A percentile compares a stretch with the other conserved stretches of the same genome.
Evolutionary conservation across 2,888 invertebrate genomes (phyloP).

Genomic region (Parnassius mnemosyne): DNA sequence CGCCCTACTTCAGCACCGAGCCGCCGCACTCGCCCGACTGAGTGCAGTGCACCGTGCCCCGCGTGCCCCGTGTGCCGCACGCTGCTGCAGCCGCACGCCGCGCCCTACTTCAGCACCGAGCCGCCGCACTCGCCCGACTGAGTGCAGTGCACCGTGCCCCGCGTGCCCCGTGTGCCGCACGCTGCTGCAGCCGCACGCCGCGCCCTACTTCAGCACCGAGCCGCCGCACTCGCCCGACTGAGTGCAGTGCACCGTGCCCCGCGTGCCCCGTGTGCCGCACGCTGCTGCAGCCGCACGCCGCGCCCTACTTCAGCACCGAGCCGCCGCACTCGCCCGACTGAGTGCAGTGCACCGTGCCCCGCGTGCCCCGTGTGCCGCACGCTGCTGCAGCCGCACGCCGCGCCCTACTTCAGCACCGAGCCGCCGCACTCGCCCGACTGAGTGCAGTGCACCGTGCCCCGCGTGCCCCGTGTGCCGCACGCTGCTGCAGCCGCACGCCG

Average conservation of each 20-base stretch:
- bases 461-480: constrained; percentile 94
- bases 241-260: neutral
- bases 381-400: neutral
- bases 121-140: constrained; percentile 66
- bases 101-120: constrained; percentile 91
- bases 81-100: constrained; percentile 94
- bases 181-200: constrained; percentile 90
- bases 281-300: constrained; percentile 92
- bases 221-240: constrained; percentile 2
- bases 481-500: constrained; percentile 92
- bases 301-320: constrained; percentile 91
- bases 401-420: constrained; percentile 4
- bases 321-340: constrained; percentile 68
- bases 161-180: neutral
- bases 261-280: constrained; percentile 84
- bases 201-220: constrained; percentile 37
- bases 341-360: neutral
- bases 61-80: constrained; percentile 84
- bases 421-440: constrained; percentile 2
- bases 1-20: constrained; percentile 95
- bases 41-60: constrained; percentile 66
- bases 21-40: constrained; percentile 68
- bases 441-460: constrained; percentile 82
- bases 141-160: constrained; percentile 1
- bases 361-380: too few species aligned